Base-by-base conservation (phyloP, 2,113 vertebrate genomes). In the Prunella fulvescens region DNA sequence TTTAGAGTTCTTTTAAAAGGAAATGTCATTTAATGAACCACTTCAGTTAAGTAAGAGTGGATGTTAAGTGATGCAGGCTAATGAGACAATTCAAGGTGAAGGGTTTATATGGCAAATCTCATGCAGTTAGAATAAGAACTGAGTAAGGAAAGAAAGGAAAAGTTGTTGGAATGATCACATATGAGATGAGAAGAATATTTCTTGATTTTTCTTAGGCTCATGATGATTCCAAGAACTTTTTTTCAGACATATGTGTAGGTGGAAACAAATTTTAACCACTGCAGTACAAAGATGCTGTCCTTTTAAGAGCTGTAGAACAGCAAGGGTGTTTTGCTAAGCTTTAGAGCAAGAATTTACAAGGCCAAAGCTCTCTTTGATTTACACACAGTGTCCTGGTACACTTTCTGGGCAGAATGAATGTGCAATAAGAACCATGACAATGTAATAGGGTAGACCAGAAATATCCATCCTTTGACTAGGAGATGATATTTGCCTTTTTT, bases 31-130 rank as follows among this genome's bases (percentile, higher is more conserved):
- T 92, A 88, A 74, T 66, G n/a, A 94, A 86, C 51, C 48, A 64
- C 56, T 87, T 93, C 25, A 83, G 25, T 81, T 88, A 71, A 92
- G 25, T 84, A 81, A 82, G 51, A 78, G 66, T 67, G n/a, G 23
- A 67, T 86, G 71, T 47, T 71, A 85, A 86, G 64, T 86, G 61
- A 42, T 82, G 48, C 81, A 66, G 48, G 9, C 53, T 96, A 93
- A 92, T 93, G 67, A 96, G 86, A 61, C 48, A 71, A 61, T 77
- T 92, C 58, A 83, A 23, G 28, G 40, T 86, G 64, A 88, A 93
- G 60, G 54, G 39, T 64, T 92, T 92, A 58, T 74, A 44, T 87
- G 42, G 47, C 62, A 78, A 73, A 76, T 73, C 45, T 92, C 33
- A 51, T 54, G 42, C 33, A 56, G 61, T 88, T 90, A 61, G 67